Conservation (phyloP, 2,888 invertebrate species). For the Pheosia tremula region DNA sequence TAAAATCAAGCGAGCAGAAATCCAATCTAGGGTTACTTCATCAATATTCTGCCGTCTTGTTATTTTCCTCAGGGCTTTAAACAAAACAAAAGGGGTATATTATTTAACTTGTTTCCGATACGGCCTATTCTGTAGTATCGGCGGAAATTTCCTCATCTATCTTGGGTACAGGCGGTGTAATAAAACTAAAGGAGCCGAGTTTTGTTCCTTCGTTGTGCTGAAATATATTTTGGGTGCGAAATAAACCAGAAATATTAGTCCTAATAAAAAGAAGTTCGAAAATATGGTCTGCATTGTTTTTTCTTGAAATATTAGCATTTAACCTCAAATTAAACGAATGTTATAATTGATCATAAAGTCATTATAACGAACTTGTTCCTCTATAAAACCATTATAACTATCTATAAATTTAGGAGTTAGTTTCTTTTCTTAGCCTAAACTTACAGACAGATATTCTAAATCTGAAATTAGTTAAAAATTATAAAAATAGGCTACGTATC, state of each 20-base stretch:
- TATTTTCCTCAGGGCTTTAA: slow-evolving; percentile 70
- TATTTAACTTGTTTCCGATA: slow-evolving; percentile 84
- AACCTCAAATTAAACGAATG: no score
- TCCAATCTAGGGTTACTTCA: slow-evolving; percentile 60
- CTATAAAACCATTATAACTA: no score
- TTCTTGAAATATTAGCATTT: neutral
- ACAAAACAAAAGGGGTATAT: slow-evolving; percentile 75
- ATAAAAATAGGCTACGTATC: no score
- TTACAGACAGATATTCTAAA: no score
- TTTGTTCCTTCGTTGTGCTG: slow-evolving; percentile 23
- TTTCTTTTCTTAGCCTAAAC: no score
- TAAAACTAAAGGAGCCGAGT: slow-evolving; percentile 40
- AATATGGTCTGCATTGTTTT: neutral
- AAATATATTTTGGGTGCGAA: slow-evolving; percentile 8
- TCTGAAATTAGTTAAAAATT: no score
- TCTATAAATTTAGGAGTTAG: no score
- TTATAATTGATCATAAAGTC: no score
- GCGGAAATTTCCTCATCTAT: slow-evolving; percentile 74
- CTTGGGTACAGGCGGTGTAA: slow-evolving; percentile 39
- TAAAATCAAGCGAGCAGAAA: slow-evolving; percentile 54
- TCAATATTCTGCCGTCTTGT: slow-evolving; percentile 75
- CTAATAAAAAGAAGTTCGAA: neutral
- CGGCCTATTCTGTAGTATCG: slow-evolving; percentile 73
- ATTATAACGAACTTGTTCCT: no score
- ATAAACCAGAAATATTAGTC: slow-evolving; percentile 3